These are phyloP conservation scores for Onychostoma macrolepis DNA, from an alignment of 2,113 vertebrate genomes.

Conservation along the genomic window DNA sequence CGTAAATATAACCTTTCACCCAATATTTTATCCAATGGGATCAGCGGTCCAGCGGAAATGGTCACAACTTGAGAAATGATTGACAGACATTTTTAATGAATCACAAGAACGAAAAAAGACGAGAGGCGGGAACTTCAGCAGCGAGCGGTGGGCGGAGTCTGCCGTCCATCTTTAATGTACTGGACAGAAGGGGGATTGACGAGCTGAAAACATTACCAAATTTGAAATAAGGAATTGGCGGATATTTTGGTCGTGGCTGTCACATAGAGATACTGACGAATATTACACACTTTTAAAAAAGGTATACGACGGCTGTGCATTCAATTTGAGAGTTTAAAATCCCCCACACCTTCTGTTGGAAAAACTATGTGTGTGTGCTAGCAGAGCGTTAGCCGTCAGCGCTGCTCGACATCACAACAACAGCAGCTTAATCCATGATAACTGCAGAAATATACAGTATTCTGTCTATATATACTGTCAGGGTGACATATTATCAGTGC, in stretches of 20 bases:
- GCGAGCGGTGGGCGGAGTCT: constrained; percentile 68
- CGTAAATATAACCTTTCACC: constrained; percentile 55
- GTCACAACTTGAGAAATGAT: constrained; percentile 40
- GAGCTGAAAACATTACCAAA: constrained; percentile 76
- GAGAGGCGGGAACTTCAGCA: background rate
- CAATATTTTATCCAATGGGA: constrained; percentile 56
- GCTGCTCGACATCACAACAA: constrained; percentile 64
- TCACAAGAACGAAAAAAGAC: constrained; percentile 34
- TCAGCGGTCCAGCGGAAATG: constrained; percentile 60
- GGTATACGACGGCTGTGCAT: constrained; percentile 71
- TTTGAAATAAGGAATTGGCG: constrained; percentile 74
- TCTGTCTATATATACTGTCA: background rate
- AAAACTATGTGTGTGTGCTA: constrained; percentile 35
- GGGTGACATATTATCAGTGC: background rate
- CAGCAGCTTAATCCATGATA: constrained; percentile 11
- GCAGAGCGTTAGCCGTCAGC: constrained; percentile 44
- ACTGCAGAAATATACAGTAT: constrained; percentile 7
- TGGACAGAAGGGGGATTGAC: constrained; percentile 69
- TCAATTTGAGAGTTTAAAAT: constrained; percentile 60
- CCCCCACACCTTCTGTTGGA: constrained; percentile 52
- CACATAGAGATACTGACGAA: constrained; percentile 55
- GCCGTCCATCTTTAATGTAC: constrained; percentile 82
- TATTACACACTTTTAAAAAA: constrained; percentile 61
- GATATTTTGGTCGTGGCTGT: constrained; percentile 67
- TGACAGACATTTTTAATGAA: constrained; percentile 60